Conservation (phyloP, 2,797 vertebrate species). For the Hemitrygon akajei region DNA sequence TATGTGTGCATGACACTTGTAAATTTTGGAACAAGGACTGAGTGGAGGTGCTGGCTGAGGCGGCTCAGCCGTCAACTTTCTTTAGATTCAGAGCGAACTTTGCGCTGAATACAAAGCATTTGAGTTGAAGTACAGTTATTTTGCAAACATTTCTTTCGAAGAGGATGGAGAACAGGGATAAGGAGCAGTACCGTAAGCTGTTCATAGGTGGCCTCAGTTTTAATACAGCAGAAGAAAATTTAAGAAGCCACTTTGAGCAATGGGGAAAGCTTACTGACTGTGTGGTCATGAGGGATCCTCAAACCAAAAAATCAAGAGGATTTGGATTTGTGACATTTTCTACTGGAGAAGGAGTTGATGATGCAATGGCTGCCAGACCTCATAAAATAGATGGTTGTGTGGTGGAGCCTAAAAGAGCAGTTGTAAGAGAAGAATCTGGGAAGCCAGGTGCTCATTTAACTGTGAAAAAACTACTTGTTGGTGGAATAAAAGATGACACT, state of each 20-base stretch:
- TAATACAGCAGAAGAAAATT: constrained; percentile 72
- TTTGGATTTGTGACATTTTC: constrained; percentile 74
- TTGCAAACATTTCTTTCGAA: not conserved
- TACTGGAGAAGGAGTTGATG: constrained; percentile 70
- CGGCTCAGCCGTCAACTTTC: not conserved
- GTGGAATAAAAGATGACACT: constrained; percentile 72
- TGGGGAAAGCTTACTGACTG: constrained; percentile 74
- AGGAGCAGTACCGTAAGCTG: constrained; percentile 71
- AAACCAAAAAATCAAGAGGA: constrained; percentile 70
- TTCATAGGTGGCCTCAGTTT: constrained; percentile 72
- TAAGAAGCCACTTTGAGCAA: constrained; percentile 70
- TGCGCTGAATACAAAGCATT: not conserved
- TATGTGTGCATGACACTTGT: too few relatives aligned
- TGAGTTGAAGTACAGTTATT: not conserved
- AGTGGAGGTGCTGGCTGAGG: not conserved
- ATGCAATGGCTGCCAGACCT: constrained; percentile 70
- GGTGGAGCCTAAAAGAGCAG: constrained; percentile 69
- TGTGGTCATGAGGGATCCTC: constrained; percentile 74
- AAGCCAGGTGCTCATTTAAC: constrained; percentile 72
- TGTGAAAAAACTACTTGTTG: constrained; percentile 72
- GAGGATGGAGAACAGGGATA: constrained; percentile 59
- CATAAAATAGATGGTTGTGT: constrained; percentile 72
- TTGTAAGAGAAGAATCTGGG: constrained; percentile 72
- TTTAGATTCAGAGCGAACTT: not conserved
- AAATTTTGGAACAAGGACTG: not conserved